A percentile compares a stretch with the other conserved stretches of the same genome.
phyloP scores from a whole-genome alignment of 2,797 vertebrate genomes.

The Malurus splendens region DNA sequence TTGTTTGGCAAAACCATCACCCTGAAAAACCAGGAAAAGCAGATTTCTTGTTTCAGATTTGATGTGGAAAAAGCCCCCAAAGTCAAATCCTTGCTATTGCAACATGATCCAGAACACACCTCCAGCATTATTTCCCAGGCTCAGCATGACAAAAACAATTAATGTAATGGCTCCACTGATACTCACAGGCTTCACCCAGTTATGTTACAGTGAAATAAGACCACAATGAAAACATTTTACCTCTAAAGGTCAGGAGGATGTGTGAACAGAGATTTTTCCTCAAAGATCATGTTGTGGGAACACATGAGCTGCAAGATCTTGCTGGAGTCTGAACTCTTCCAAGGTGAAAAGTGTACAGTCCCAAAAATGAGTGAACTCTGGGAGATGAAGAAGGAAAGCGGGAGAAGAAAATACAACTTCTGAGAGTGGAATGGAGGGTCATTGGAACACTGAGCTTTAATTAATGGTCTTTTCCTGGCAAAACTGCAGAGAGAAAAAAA shows the following conservation, averaged over 20 bases:
- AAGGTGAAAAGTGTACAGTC: background rate
- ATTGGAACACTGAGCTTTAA: background rate
- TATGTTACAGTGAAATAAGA: background rate
- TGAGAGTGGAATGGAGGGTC: background rate
- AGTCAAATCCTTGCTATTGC: background rate
- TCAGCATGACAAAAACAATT: background rate
- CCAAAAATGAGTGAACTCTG: background rate
- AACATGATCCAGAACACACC: background rate
- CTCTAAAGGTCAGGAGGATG: background rate
- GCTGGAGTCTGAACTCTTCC: background rate
- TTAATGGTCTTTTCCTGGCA: background rate
- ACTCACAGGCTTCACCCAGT: background rate
- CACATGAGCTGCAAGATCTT: background rate
- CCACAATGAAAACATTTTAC: background rate
- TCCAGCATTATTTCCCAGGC: background rate
- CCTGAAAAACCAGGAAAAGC: background rate
- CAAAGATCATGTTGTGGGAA: no score
- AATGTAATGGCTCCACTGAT: background rate
- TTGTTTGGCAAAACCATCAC: background rate
- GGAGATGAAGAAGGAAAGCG: background rate
- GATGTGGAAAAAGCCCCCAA: background rate
- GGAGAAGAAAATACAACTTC: background rate
- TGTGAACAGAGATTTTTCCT: background rate
- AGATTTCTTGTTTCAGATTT: background rate
- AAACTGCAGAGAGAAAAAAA: background rate